A percentile compares a stretch with the other conserved stretches of the same genome.
These are phyloP conservation scores for Hipparchia semele DNA, from an alignment of 2,888 invertebrate genomes.

Conservation along the genomic window DNA sequence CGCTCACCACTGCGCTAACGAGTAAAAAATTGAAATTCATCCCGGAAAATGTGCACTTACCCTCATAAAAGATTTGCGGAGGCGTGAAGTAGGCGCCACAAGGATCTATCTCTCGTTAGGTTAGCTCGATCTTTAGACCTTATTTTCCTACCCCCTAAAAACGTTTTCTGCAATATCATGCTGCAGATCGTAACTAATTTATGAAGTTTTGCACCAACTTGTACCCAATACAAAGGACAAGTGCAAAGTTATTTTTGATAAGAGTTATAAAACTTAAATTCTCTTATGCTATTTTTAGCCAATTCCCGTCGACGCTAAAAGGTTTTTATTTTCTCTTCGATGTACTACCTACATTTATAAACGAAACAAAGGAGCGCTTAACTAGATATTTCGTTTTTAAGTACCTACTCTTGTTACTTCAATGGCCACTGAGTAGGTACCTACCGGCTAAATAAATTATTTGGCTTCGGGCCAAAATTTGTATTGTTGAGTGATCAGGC, in stretches of 20 bases:
- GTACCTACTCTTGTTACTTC: constrained; percentile 22
- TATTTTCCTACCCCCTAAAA: not conserved
- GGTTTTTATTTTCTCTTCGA: constrained; percentile 18
- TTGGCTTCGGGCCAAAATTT: constrained; percentile 28
- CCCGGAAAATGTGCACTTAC: constrained; percentile 1
- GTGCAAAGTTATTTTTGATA: constrained; percentile 15
- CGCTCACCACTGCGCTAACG: no score
- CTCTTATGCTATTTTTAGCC: constrained; percentile 12
- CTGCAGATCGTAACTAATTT: constrained; percentile 5
- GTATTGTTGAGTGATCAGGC: not conserved
- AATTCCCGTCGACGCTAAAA: constrained; percentile 17
- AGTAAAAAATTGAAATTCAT: not conserved
- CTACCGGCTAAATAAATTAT: constrained; percentile 16
- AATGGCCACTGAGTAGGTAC: constrained; percentile 19
- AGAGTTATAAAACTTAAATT: constrained; percentile 13
- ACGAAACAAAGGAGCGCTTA: constrained; percentile 21
- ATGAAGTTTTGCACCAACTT: not conserved
- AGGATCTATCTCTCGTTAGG: not conserved
- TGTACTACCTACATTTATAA: constrained; percentile 16
- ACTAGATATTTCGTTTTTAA: constrained; percentile 27
- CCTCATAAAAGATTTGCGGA: constrained; percentile 1
- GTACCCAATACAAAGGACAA: not conserved
- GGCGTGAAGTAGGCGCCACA: not conserved
- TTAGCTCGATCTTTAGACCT: not conserved
- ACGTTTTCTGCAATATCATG: not conserved